phyloP scores from a whole-genome alignment of 2,113 vertebrate species.

The Atherinomorus stipes region DNA sequence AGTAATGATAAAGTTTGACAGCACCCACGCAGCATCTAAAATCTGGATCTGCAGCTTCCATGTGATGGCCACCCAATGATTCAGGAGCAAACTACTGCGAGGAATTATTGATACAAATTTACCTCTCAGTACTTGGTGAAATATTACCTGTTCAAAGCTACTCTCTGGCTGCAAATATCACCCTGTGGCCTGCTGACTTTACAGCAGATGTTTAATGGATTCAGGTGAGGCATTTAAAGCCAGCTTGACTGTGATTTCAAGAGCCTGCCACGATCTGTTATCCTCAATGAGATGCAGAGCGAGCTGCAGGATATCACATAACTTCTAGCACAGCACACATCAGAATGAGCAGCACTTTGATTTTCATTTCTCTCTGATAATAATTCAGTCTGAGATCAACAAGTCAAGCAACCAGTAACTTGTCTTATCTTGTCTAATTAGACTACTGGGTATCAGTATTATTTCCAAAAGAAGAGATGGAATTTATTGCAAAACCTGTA shows the following conservation, averaged over 20 bases:
- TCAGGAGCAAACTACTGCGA: conserved; percentile 52
- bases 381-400: conserved; percentile 35
- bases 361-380: conserved; percentile 35
- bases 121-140: conserved; percentile 49
- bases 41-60: conserved; percentile 62
- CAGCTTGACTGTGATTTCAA: conserved; percentile 64
- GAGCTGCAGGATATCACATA: conserved; percentile 44
- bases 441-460: conserved; percentile 29
- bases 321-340: conserved; percentile 32
- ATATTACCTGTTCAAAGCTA: conserved; percentile 69
- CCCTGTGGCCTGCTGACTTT: conserved; percentile 49
- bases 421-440: conserved; percentile 68
- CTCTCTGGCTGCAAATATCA: conserved; percentile 59
- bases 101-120: conserved; percentile 59
- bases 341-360: conserved; percentile 21
- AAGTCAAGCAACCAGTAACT: conserved; percentile 30
- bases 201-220: conserved; percentile 62
- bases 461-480: conserved; percentile 19
- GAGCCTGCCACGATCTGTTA: conserved; percentile 64
- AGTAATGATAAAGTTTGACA: conserved; percentile 57
- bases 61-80: conserved; percentile 46
- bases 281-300: conserved; percentile 51
- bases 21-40: conserved; percentile 39
- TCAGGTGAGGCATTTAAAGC: conserved; percentile 65
- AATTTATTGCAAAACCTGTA: conserved; percentile 14